Percentiles rank a stretch among this genome's conserved stretches.
These are phyloP conservation scores for Cybosia mesomella DNA, from an alignment of 2,888 invertebrate genomes.

Conservation along the genomic window DNA sequence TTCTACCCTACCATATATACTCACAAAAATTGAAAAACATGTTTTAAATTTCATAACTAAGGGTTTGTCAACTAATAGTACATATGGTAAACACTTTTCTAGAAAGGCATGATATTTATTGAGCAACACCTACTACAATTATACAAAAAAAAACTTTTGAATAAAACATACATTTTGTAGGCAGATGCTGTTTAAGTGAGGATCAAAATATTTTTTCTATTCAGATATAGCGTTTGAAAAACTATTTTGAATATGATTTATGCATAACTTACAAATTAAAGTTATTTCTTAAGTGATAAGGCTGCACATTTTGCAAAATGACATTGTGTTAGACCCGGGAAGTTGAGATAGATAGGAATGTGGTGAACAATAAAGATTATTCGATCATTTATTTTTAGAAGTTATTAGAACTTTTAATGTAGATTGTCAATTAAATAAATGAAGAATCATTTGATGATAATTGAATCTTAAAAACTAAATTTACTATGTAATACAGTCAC, in stretches of 20 bases:
- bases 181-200: too few species aligned
- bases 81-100: background rate
- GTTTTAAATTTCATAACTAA: conserved; percentile 9
- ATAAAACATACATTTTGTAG: too few species aligned
- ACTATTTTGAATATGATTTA: background rate
- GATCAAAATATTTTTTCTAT: background rate
- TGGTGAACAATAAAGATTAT: background rate
- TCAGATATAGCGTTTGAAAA: background rate
- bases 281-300: background rate
- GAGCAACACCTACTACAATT: background rate
- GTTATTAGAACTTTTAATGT: background rate
- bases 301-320: background rate
- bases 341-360: background rate
- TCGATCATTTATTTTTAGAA: background rate
- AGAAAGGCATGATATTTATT: background rate
- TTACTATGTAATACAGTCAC: background rate
- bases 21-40: conserved; percentile 8
- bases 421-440: background rate
- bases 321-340: background rate
- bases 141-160: too few species aligned
- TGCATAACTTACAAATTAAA: background rate
- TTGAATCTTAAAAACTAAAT: background rate
- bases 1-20: conserved; percentile 3
- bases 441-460: background rate
- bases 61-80: background rate